These are phyloP conservation scores for Aegotheles bennettii DNA, from an alignment of 2,113 vertebrate genomes.

Conservation along the genomic window DNA sequence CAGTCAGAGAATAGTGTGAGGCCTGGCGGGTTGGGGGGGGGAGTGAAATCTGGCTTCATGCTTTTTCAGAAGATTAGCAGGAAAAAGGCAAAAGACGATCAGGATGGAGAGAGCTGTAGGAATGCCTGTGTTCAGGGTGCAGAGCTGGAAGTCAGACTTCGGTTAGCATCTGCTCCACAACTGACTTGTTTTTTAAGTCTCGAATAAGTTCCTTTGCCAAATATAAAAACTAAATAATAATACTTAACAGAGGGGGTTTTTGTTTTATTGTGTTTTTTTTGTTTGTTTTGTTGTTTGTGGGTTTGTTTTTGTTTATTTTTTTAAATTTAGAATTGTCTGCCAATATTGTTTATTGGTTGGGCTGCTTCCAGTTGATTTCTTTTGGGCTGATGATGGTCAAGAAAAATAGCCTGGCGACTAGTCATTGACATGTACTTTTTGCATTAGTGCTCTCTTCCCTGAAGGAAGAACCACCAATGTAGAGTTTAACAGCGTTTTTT, in stretches of 20 bases:
- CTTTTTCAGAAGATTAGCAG: not conserved
- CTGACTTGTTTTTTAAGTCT: not conserved
- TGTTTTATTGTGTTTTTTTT: not conserved
- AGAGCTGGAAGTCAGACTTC: not conserved
- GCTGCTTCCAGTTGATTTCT: not conserved
- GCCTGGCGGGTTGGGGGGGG: accelerated
- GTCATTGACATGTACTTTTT: not conserved
- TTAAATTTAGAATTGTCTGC: not conserved
- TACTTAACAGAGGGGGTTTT: not conserved
- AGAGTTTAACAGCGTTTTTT: not conserved
- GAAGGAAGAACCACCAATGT: not conserved
- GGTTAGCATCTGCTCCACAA: not conserved
- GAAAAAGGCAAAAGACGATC: not conserved
- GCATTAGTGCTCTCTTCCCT: not conserved
- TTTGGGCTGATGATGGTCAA: not conserved
- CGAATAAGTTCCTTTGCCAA: not conserved
- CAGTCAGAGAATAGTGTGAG: too few species aligned
- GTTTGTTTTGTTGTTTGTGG: too few species aligned
- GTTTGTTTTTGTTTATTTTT: not conserved
- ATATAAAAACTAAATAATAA: not conserved
- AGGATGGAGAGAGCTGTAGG: not conserved
- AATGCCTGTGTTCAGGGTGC: not conserved
- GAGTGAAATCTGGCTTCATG: accelerated
- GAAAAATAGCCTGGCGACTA: not conserved
- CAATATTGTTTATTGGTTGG: not conserved